Evolutionary conservation across 2,797 vertebrate genomes (phyloP).

Genomic region (Etheostoma perlongum): DNA sequence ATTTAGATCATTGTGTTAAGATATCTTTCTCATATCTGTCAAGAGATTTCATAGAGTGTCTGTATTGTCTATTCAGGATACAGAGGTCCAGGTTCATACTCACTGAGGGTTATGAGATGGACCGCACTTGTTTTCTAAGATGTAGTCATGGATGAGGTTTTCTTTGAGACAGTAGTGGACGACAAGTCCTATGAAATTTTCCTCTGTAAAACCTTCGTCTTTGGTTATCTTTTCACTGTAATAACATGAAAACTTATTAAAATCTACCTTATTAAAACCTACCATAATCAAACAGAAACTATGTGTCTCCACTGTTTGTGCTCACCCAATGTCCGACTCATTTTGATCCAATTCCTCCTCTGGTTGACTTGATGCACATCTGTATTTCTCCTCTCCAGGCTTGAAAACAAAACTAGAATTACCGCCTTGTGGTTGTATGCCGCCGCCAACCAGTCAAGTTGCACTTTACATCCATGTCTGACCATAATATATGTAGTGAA

Average conservation of each 20-base stretch:
- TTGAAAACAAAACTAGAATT: constrained; percentile 48
- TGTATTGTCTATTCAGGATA: not conserved
- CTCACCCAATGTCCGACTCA: constrained; percentile 43
- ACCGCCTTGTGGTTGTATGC: no score
- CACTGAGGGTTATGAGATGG: constrained; percentile 75
- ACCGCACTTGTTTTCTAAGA: constrained; percentile 54
- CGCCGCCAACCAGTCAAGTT: no score
- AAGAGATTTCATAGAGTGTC: not conserved
- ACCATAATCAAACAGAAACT: not conserved
- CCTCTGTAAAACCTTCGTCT: constrained; percentile 6
- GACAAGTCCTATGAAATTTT: constrained; percentile 73
- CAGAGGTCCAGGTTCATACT: constrained; percentile 48
- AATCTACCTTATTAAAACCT: not conserved
- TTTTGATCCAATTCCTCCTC: not conserved
- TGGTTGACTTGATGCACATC: constrained; percentile 1
- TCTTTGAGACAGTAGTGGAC: constrained; percentile 75
- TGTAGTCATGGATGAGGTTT: not conserved
- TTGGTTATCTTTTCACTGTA: constrained; percentile 43
- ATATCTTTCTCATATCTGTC: not conserved
- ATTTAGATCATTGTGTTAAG: no score
- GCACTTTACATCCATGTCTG: no score
- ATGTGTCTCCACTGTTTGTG: not conserved
- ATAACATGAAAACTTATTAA: not conserved
- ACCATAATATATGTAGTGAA: no score
- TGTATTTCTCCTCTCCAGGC: constrained; percentile 43